Evolutionary conservation across 2,797 vertebrate genomes (phyloP).

Genomic region (Eurystomus glaucurus): DNA sequence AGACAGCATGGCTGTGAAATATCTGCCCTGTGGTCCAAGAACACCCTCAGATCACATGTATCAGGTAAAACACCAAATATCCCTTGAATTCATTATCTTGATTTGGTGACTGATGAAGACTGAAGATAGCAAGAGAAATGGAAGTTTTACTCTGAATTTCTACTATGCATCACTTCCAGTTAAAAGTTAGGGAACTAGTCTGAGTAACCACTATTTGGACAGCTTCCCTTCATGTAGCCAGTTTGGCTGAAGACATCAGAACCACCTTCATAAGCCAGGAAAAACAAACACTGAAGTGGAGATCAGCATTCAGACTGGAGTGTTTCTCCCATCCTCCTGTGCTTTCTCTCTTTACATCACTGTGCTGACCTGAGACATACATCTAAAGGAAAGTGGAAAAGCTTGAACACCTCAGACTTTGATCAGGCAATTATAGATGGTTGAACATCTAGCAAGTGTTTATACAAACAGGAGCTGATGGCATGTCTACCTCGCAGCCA

Average conservation of each 20-base stretch:
- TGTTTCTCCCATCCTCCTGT: background rate
- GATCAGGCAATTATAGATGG: background rate
- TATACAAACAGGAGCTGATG: background rate
- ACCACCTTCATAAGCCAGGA: background rate
- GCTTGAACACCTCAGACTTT: background rate
- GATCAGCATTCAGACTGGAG: background rate
- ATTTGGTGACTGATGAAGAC: background rate
- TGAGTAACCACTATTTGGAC: background rate
- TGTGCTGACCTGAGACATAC: background rate
- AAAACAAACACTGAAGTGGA: background rate
- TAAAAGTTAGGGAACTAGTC: background rate
- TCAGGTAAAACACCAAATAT: background rate
- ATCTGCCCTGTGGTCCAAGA: background rate
- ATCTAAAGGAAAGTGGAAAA: background rate
- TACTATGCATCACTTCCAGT: background rate
- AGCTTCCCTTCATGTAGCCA: background rate
- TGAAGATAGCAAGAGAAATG: background rate
- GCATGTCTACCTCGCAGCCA: background rate
- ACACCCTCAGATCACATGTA: background rate
- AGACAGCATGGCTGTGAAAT: background rate
- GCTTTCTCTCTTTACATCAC: background rate
- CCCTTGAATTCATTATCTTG: background rate
- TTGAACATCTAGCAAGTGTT: background rate
- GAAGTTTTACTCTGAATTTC: background rate
- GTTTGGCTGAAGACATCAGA: background rate